These are phyloP conservation scores for human (Homo sapiens) DNA, from an alignment of 2,113 vertebrate species.

Conservation along the genomic window DNA sequence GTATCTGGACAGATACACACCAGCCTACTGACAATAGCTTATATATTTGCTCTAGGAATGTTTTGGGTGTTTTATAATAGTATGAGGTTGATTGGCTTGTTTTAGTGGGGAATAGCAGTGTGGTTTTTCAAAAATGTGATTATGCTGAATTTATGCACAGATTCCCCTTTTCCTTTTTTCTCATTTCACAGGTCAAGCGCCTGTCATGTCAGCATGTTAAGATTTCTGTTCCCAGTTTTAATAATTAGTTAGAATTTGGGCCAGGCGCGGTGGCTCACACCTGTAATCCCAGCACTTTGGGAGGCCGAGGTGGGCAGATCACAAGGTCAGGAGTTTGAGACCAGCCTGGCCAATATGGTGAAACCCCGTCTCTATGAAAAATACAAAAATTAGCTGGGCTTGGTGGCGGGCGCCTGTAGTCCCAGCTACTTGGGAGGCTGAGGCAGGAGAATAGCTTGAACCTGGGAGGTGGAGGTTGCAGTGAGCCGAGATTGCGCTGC, in stretches of 20 bases:
- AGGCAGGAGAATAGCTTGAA: too few relatives aligned
- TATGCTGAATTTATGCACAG: background rate
- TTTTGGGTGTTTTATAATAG: background rate
- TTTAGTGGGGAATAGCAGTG: background rate
- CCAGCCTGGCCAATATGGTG: too few relatives aligned
- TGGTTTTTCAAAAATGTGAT: background rate
- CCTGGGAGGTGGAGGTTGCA: too few relatives aligned
- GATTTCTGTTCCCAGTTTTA: background rate
- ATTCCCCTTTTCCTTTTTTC: background rate
- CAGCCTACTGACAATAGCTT: background rate
- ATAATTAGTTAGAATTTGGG: background rate
- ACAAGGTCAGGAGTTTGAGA: too few relatives aligned
- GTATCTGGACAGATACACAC: fast-evolving
- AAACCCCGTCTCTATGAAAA: too few relatives aligned
- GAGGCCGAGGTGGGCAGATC: too few relatives aligned
- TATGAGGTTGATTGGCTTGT: background rate
- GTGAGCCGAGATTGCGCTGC: too few relatives aligned
- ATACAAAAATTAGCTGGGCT: too few relatives aligned
- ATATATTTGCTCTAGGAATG: background rate
- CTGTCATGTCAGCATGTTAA: background rate
- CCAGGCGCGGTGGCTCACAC: too few relatives aligned
- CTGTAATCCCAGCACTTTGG: too few relatives aligned
- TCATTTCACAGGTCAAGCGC: background rate
- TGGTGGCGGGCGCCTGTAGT: too few relatives aligned
- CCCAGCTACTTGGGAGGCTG: too few relatives aligned